Percentiles rank a stretch among this genome's conserved stretches.
phyloP scores from a whole-genome alignment of 2,888 invertebrate species.

The Lottia gigantea region DNA sequence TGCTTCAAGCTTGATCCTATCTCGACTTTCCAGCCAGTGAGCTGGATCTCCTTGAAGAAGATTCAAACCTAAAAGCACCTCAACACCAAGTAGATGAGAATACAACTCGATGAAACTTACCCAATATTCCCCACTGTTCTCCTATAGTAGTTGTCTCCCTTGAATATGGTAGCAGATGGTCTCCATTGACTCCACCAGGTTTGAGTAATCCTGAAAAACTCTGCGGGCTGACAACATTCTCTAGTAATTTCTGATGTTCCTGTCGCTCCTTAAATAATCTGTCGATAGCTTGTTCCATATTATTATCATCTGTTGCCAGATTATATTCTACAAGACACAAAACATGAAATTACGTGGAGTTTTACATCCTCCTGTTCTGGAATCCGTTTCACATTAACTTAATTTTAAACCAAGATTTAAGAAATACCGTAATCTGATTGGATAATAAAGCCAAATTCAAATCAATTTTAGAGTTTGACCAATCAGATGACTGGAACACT shows the following conservation, averaged over 20 bases:
- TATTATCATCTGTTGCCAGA: constrained; percentile 7
- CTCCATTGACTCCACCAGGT: no score
- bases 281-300: constrained; percentile 21
- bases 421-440: no score
- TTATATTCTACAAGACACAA: constrained; percentile 1
- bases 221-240: constrained; percentile 6
- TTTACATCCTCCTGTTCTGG: neutral
- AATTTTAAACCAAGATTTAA: no score
- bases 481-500: no score
- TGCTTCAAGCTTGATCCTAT: no score
- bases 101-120: neutral
- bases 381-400: no score
- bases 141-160: neutral
- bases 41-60: no score
- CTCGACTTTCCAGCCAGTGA: no score
- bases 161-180: neutral
- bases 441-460: no score
- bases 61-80: no score
- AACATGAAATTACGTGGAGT: neutral
- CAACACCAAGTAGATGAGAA: no score
- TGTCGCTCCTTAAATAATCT: constrained; percentile 20
- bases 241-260: constrained; percentile 14
- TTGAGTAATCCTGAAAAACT: neutral
- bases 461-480: no score
- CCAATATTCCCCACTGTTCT: neutral